These are phyloP conservation scores for Dendrophyllia cribrosa DNA, from an alignment of 64 coral and sea anemone species.

Conservation along the genomic window DNA sequence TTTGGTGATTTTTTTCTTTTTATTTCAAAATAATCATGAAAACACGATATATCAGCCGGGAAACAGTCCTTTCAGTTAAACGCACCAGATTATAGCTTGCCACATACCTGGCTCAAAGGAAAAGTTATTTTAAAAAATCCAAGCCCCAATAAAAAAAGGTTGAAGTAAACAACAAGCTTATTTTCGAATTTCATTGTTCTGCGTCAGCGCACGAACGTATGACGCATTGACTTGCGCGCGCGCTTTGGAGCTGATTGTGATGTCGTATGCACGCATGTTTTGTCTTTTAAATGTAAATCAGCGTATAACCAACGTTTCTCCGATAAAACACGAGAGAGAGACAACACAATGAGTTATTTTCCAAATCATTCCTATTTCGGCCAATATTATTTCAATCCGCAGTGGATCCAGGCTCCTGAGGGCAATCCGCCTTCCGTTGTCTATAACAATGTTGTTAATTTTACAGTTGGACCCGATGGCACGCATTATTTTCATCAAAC, in stretches of 20 bases:
- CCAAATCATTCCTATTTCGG: conserved; percentile 49
- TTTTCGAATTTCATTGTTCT: too few relatives aligned
- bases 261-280: conserved; percentile 15
- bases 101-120: too few relatives aligned
- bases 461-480: conserved; percentile 49
- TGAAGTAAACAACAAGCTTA: too few relatives aligned
- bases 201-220: too few relatives aligned
- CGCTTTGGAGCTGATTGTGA: conserved; percentile 8
- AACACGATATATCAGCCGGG: too few relatives aligned
- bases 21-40: too few relatives aligned
- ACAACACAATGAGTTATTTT: neutral
- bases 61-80: too few relatives aligned
- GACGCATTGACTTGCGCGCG: neutral
- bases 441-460: conserved; percentile 64
- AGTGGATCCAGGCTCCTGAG: conserved; percentile 20
- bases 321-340: neutral
- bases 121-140: too few relatives aligned
- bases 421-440: conserved; percentile 21
- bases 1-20: too few relatives aligned
- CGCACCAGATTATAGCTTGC: too few relatives aligned
- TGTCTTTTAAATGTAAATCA: neutral
- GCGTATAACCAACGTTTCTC: conserved; percentile 14
- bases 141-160: too few relatives aligned
- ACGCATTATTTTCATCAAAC: conserved; percentile 69
- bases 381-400: conserved; percentile 73